Evolutionary conservation across 2,888 invertebrate species (phyloP), one percentile per base, ranked within the genome.

Genomic region (Peribatodes rhomboidaria): DNA sequence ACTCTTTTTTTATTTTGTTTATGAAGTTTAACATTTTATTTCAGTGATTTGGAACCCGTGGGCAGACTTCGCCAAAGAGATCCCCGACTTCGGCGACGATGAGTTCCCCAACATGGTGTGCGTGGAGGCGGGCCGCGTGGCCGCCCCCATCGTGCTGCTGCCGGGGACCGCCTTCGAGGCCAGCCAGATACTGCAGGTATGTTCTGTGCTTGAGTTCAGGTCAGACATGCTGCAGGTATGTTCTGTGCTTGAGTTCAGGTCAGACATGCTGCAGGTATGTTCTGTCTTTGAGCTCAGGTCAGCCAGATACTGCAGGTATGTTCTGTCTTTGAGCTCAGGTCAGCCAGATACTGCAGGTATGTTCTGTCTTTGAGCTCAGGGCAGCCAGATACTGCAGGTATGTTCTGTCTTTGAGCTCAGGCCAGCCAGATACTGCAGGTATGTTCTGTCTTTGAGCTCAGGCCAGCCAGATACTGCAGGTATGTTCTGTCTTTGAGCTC

Each of bases 71-170:
- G 98, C 98, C 27, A 96, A 97, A 78, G 98, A 98, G 85, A 97
- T 98, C 93, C 94, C 96, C 2, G 99, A 99, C 91, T 98, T 99
- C 87, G 98, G 98, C n/a, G 98, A 98, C 89, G 98, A 98, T 82
- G 98, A 99, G 90, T 99, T 98, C 90, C 98, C 97, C 10, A 98
- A 97, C 87, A 98, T 99, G 98, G 95, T 99, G 75, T 99, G 99
- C 89, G 98, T 99, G 68, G 99, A 99, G 92, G 97, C 98, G 66
- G 98, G 98, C 27, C 97, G 97, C 80, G 98, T 98, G 20, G 97
- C 97, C 72, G 95, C 96, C 80, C 98, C 98, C 65, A 97, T 98
- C 65, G 96, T 97, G 82, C 94, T 98, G 73, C 94, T 97, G 81
- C 98, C 98, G 65, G 97, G 98, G 67, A 98, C 97, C 72, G 97